Evolutionary conservation across 2,888 invertebrate species (phyloP), one percentile per base, ranked within the genome.

Genomic region (Cenopis cana): DNA sequence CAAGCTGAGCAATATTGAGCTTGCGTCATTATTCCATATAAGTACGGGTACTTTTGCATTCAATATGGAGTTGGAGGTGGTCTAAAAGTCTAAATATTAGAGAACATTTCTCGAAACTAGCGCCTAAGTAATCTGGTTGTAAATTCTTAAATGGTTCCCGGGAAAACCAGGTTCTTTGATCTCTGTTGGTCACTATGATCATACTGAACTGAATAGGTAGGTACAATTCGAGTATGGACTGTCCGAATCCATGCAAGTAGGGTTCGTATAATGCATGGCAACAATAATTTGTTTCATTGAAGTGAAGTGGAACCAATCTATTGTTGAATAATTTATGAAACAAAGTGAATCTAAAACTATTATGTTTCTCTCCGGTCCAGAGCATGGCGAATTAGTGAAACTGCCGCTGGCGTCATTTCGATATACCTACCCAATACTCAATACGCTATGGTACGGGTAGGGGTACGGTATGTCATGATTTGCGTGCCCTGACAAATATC

Each of bases 21-120:
- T 52, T 17, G 64, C 14, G 11, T 54, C 62, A 52, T 54, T 52
- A 64, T 64, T 20, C 52, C 52, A 24, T 64, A 54, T 38, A 64
- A 64, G 52, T 38, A 36, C 64, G 52, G 38, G 52, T 24, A 64
- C 3, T 62, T 33, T 62, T 61, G 61, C 18, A 61, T 33, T 49
- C 2, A 12, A 29, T 49, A 38, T 57, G n/a, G 36, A 36, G 38
- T 17, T 57, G n/a, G 36, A 36, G 38, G 6, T 14, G 59, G 14
- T 24, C 8, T 2, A 29, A n/a, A n/a, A n/a, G n/a, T n/a, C n/a
- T n/a, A n/a, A n/a, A n/a, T 55, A 55, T 29, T 33, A 33, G 33
- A 33, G 5, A 33, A 33, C 41, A 5, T 38, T 12, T 38, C 12
- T 38, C 38, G 0, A 38, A 38, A 38, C 12, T 12, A 38, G 12